These are phyloP conservation scores for Miltochrista miniata DNA, from an alignment of 2,888 invertebrate species.

Conservation along the genomic window DNA sequence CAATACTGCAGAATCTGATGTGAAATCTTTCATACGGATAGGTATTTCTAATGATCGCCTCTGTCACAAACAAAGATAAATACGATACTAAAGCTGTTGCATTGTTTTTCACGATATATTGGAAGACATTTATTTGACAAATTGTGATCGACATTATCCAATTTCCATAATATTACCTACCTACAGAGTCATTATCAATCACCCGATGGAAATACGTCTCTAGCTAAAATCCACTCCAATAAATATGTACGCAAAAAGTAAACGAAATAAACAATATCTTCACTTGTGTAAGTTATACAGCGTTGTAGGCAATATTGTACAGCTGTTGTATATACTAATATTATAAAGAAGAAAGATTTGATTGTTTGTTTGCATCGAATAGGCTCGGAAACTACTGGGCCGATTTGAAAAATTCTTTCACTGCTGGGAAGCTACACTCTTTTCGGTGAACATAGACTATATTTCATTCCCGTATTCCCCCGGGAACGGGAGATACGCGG, in stretches of 20 bases:
- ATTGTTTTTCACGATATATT: not conserved
- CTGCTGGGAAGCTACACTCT: too few species aligned
- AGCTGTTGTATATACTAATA: too few species aligned
- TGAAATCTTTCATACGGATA: not conserved
- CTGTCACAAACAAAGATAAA: not conserved
- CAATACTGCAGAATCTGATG: not conserved
- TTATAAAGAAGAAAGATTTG: too few species aligned
- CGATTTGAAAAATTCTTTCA: too few species aligned
- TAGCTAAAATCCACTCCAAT: not conserved
- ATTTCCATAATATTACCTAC: not conserved
- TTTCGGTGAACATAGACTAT: too few species aligned
- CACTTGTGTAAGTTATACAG: too few species aligned
- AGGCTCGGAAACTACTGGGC: too few species aligned
- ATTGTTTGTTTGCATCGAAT: too few species aligned
- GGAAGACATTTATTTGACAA: constrained; percentile 5
- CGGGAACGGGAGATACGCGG: too few species aligned
- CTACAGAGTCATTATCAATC: constrained; percentile 4
- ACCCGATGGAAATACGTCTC: not conserved
- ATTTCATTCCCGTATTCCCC: too few species aligned
- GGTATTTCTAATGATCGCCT: not conserved
- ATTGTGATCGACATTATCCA: constrained; percentile 6
- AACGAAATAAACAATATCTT: too few species aligned
- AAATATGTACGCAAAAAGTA: not conserved
- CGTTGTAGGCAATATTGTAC: too few species aligned
- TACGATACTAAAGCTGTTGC: not conserved